phyloP scores from a whole-genome alignment of 2,888 invertebrate species.

The Asteroscopus sphinx region DNA sequence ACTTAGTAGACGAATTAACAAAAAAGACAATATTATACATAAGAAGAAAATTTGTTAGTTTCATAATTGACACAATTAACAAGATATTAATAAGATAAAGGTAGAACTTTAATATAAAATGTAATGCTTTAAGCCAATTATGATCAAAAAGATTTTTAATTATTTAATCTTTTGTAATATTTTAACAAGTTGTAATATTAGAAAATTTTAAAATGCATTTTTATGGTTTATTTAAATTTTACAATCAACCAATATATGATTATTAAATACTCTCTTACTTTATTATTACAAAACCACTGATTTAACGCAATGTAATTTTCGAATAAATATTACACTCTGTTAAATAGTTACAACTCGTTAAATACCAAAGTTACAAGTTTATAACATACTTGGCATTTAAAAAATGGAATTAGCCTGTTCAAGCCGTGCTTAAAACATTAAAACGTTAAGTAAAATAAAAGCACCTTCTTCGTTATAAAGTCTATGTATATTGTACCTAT shows the following conservation, averaged over 20 bases:
- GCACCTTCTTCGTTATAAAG: conserved; percentile 45
- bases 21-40: conserved; percentile 45
- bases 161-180: conserved; percentile 7
- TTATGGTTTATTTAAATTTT: too few relatives aligned
- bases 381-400: conserved; percentile 11
- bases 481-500: conserved; percentile 34
- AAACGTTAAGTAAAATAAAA: conserved; percentile 37
- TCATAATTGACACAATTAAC: conserved; percentile 75
- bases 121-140: conserved; percentile 32
- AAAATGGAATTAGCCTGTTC: conserved; percentile 21
- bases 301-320: too few relatives aligned
- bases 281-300: too few relatives aligned
- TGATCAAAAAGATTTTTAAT: conserved; percentile 5
- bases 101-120: conserved; percentile 31
- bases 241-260: too few relatives aligned
- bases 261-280: too few relatives aligned
- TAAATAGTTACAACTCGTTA: conserved; percentile 9
- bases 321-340: not conserved
- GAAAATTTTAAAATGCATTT: not conserved
- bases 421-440: conserved; percentile 46
- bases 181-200: conserved; percentile 1
- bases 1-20: conserved; percentile 68
- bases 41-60: conserved; percentile 61
- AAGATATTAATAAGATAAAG: conserved; percentile 49
- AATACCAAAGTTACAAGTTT: not conserved